Evolutionary conservation across 2,797 vertebrate species (phyloP).

Genomic region (Myripristis jacobus): DNA sequence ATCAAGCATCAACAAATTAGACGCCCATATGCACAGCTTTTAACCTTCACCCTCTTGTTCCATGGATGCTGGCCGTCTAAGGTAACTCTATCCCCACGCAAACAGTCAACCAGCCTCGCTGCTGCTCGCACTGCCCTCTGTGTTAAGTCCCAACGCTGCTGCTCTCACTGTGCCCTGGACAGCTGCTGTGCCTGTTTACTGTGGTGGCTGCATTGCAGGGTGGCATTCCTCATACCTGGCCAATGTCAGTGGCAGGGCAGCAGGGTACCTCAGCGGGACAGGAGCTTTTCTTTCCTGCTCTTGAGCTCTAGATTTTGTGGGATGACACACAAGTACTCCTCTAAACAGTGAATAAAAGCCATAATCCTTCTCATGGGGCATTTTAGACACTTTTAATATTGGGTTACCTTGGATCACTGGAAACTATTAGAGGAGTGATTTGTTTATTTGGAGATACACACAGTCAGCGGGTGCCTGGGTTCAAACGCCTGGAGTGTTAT

Average conservation of each 20-base stretch:
- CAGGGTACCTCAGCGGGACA: slow-evolving; percentile 1
- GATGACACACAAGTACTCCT: slow-evolving; percentile 19
- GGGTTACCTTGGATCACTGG: slow-evolving; percentile 36
- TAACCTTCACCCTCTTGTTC: slow-evolving; percentile 61
- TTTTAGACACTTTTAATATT: slow-evolving; percentile 56
- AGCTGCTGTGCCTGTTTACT: slow-evolving; percentile 69
- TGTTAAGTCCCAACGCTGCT: slow-evolving; percentile 32
- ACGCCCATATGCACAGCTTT: slow-evolving; percentile 39
- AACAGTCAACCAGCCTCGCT: slow-evolving; percentile 41
- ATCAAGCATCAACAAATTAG: slow-evolving; percentile 62
- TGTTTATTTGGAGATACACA: slow-evolving; percentile 49
- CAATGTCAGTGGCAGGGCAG: slow-evolving; percentile 50
- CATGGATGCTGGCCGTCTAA: slow-evolving; percentile 40
- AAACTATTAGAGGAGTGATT: slow-evolving; percentile 37
- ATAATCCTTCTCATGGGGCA: slow-evolving; percentile 32
- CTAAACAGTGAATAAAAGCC: slow-evolving; percentile 44
- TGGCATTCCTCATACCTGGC: slow-evolving; percentile 41
- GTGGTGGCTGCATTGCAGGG: slow-evolving; percentile 43
- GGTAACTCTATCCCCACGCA: slow-evolving; percentile 71
- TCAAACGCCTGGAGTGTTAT: slow-evolving; percentile 23
- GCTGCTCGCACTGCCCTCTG: slow-evolving; percentile 45
- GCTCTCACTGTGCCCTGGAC: slow-evolving; percentile 49
- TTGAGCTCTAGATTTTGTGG: slow-evolving; percentile 1
- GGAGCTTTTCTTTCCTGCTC: not conserved
- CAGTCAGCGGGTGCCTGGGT: slow-evolving; percentile 5